A percentile compares a stretch with the other conserved stretches of the same genome.
Conservation (phyloP, 2,888 invertebrate species). For the Heliconius ethilla region DNA sequence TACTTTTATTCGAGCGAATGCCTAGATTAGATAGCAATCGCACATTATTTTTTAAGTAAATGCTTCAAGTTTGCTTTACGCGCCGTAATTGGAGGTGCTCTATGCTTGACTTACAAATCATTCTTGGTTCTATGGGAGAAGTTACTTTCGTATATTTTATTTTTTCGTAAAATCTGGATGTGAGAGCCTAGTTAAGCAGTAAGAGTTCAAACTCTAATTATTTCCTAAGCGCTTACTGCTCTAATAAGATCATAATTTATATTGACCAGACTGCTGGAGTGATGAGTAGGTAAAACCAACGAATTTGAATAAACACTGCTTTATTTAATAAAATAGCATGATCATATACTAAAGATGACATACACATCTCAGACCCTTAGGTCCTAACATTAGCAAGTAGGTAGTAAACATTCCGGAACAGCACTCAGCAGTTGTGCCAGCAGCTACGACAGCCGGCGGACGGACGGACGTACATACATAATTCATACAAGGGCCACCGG, state of each 20-base stretch:
- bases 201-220: too few species aligned
- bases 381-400: background rate
- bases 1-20: conserved; percentile 32
- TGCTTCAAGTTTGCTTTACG: background rate
- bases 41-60: conserved; percentile 25
- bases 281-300: too few species aligned
- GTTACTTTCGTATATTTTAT: background rate
- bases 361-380: background rate
- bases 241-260: background rate
- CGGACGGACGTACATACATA: conserved; percentile 31
- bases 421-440: background rate
- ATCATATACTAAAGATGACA: background rate
- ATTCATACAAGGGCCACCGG: conserved; percentile 24
- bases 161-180: background rate
- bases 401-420: background rate
- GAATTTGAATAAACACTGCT: too few species aligned
- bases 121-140: background rate
- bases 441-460: conserved; percentile 5
- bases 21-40: conserved; percentile 39
- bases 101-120: conserved; percentile 4
- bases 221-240: too few species aligned
- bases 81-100: background rate
- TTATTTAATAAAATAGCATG: background rate
- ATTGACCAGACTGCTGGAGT: too few species aligned
- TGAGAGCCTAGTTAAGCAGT: too few species aligned